These are phyloP conservation scores for Diploptera punctata DNA, from an alignment of 2,888 invertebrate species.

Conservation along the genomic window DNA sequence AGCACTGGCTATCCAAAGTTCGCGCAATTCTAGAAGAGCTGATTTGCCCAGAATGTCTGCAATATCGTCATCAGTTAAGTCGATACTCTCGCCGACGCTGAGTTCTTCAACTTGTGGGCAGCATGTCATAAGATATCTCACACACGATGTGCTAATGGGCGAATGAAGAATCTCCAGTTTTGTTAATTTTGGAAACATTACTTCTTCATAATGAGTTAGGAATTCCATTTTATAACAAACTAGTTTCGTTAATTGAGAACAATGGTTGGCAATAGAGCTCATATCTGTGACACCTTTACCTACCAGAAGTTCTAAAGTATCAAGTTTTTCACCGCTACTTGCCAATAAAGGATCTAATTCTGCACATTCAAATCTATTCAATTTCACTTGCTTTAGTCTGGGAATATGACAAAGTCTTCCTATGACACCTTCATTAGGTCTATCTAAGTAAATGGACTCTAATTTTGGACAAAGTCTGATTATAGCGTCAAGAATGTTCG, in stretches of 20 bases:
- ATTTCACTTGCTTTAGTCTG: slow-evolving; percentile 14
- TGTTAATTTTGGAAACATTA: background rate
- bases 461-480: slow-evolving; percentile 1
- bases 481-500: slow-evolving; percentile 1
- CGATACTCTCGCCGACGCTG: slow-evolving; percentile 6
- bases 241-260: background rate
- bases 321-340: background rate
- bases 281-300: slow-evolving; percentile 3
- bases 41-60: slow-evolving; percentile 8
- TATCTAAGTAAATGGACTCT: slow-evolving; percentile 14
- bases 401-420: background rate
- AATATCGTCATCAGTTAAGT: slow-evolving; percentile 10
- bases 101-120: slow-evolving; percentile 3
- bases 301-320: slow-evolving; percentile 4
- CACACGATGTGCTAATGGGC: slow-evolving; percentile 11
- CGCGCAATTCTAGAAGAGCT: background rate
- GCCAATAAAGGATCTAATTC: background rate
- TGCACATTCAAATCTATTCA: slow-evolving; percentile 7
- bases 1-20: slow-evolving; percentile 20
- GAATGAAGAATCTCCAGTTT: slow-evolving; percentile 15
- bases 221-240: slow-evolving; percentile 14
- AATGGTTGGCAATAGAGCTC: slow-evolving; percentile 16
- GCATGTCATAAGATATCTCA: slow-evolving; percentile 16
- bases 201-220: slow-evolving; percentile 19
- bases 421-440: slow-evolving; percentile 1